Conservation (phyloP, 2,888 invertebrate species). For the Blastobasis lacticolella region DNA sequence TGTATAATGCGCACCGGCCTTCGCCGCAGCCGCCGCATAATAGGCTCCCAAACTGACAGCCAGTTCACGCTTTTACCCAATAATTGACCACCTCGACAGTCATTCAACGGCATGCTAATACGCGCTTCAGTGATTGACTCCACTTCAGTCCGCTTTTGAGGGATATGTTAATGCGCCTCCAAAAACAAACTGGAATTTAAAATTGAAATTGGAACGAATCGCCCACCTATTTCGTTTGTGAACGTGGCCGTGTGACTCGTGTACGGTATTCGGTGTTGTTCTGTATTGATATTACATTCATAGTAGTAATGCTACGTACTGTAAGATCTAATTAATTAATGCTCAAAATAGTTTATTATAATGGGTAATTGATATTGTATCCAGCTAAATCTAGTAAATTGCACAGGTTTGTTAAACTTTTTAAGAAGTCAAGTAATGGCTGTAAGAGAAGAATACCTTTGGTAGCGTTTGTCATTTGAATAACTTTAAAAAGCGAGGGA, state of each 20-base stretch:
- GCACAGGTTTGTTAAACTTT: no score
- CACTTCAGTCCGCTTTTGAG: conserved; percentile 33
- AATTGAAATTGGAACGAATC: conserved; percentile 25
- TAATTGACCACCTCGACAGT: conserved; percentile 60
- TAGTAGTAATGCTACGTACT: no score
- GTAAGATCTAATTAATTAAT: no score
- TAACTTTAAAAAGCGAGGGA: no score
- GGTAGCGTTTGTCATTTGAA: no score
- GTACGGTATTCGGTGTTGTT: no score
- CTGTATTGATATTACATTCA: no score
- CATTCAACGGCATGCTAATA: conserved; percentile 47
- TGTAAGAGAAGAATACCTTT: no score
- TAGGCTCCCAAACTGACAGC: conserved; percentile 59
- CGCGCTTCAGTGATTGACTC: conserved; percentile 54
- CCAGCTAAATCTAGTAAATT: no score
- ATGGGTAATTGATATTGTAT: no score
- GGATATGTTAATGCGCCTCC: conserved; percentile 38
- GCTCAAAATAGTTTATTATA: no score
- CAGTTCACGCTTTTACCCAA: conserved; percentile 62
- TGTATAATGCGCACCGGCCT: conserved; percentile 55
- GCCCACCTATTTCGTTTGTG: conserved; percentile 8
- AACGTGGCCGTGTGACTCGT: background rate
- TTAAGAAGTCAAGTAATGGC: no score
- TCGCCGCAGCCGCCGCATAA: conserved; percentile 34
- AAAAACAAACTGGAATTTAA: conserved; percentile 31